A percentile compares a stretch with the other conserved stretches of the same genome.
Conservation (phyloP, 2,113 vertebrate species). For the Zapornia atra region DNA sequence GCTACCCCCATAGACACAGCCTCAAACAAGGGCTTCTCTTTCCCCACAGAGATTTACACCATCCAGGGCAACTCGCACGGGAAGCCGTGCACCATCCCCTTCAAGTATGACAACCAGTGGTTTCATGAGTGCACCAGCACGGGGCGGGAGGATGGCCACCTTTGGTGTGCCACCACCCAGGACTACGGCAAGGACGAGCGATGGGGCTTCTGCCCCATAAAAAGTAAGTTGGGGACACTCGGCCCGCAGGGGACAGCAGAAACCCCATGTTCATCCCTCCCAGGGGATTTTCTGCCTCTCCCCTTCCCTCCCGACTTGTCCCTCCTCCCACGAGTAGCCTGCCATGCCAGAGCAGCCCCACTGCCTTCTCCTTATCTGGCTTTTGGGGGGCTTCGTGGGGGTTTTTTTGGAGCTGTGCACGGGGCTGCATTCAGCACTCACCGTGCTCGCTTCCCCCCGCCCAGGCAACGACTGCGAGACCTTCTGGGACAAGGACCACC, state of each 20-base stretch:
- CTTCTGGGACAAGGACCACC: slow-evolving; percentile 94
- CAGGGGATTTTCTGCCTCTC: background rate
- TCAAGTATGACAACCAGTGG: slow-evolving; percentile 94
- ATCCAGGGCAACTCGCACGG: slow-evolving; percentile 96
- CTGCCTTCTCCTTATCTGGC: background rate
- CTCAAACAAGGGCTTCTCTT: background rate
- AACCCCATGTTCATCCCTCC: rapidly evolving
- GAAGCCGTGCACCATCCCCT: slow-evolving; percentile 93
- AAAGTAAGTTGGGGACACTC: slow-evolving; percentile 79
- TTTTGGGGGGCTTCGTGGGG: background rate
- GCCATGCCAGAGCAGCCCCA: background rate
- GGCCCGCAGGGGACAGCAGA: background rate
- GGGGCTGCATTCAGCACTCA: background rate
- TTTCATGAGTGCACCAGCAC: slow-evolving; percentile 92
- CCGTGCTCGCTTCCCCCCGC: background rate
- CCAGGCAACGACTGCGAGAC: slow-evolving; percentile 88
- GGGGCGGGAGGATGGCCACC: slow-evolving; percentile 90
- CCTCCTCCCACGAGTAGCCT: rapidly evolving
- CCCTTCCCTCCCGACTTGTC: background rate
- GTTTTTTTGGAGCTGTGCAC: background rate
- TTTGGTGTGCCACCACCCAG: slow-evolving; percentile 95
- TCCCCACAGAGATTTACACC: slow-evolving; percentile 90
- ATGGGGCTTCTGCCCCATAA: slow-evolving; percentile 98
- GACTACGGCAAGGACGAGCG: slow-evolving; percentile 92
- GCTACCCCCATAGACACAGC: rapidly evolving